Evolutionary conservation across 2,888 invertebrate species (phyloP), one percentile per base, ranked within the genome.

Genomic region (Lasioglossum morio): DNA sequence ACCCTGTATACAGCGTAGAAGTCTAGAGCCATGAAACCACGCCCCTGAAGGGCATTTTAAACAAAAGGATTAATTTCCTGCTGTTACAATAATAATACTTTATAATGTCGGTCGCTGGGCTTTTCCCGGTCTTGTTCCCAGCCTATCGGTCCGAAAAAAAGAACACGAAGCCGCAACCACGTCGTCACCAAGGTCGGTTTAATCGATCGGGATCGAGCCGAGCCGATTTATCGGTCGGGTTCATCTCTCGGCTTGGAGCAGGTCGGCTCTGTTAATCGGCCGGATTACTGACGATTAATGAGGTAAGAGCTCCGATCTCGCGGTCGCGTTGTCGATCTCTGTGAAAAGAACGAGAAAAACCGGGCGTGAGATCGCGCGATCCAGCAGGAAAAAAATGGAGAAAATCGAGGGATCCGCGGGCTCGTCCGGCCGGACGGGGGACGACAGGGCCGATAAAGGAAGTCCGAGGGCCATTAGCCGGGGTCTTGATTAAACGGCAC

Each of bases 401-500:
- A 14, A 53, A 60, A 66, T 53, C 10, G 53, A 53, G 53, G 53
- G n/a, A 53, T 53, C 23, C 53, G 53, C 23, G n/a, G n/a, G 69
- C 72, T 10, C 37, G 82, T 48, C 72, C 73, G 69, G 73, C 60
- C 43, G 27, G 78, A 79, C 66, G 63, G 53, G 27, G 43, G 79
- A 84, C 79, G 82, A 81, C 85, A 76, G 74, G 63, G 80, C 74
- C 90, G 89, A 91, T 90, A 87, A 90, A 90, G 90, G 89, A 90
- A 89, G 86, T 82, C 79, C 77, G 66, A 63, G 81, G 85, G 79
- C 77, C 89, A 86, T 89, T 90, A 87, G 84, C 87, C 37, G 79
- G 83, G 82, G 87, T 53, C 89, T 90, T 89, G 93, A 92, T 93
- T 92, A 92, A 92, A 92, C 91, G 93, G 91, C 91, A 92, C 91